Percentiles rank a stretch among this genome's conserved stretches.
phyloP scores from a whole-genome alignment of 2,888 invertebrate species.

The Papilio demoleus region DNA sequence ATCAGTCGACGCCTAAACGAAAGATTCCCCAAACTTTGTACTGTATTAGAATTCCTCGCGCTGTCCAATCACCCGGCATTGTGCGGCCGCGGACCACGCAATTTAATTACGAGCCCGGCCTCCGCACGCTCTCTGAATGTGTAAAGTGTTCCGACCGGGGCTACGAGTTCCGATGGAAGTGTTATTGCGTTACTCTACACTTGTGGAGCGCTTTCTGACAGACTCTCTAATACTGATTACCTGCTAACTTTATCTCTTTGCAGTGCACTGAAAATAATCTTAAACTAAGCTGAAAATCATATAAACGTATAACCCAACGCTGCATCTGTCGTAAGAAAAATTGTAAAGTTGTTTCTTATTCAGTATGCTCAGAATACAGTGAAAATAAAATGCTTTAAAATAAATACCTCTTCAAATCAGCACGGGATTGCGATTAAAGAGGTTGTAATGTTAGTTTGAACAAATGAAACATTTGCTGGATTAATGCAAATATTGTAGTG shows the following conservation, averaged over 20 bases:
- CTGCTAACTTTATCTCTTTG: slow-evolving; percentile 4
- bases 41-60: slow-evolving; percentile 61
- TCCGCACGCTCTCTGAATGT: slow-evolving; percentile 54
- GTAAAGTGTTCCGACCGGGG: slow-evolving; percentile 44
- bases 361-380: background rate
- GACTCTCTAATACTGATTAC: background rate
- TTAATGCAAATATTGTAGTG: slow-evolving; percentile 13
- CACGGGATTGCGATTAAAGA: background rate
- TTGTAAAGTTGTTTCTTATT: background rate
- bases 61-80: slow-evolving; percentile 72
- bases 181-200: slow-evolving; percentile 38
- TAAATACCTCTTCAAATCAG: background rate
- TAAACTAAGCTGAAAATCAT: background rate
- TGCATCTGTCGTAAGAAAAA: background rate
- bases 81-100: slow-evolving; percentile 54
- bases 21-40: slow-evolving; percentile 42
- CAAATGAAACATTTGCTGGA: slow-evolving; percentile 5
- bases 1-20: slow-evolving; percentile 26
- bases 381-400: slow-evolving; percentile 2
- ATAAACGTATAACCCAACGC: background rate
- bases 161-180: slow-evolving; percentile 20
- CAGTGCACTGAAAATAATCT: background rate
- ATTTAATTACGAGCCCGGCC: slow-evolving; percentile 55
- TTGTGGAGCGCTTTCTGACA: slow-evolving; percentile 16
- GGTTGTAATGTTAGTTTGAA: slow-evolving; percentile 1